Percentiles rank a stretch among this genome's conserved stretches.
Conservation (phyloP, 2,888 invertebrate species). For the Caenorhabditis plicata region DNA sequence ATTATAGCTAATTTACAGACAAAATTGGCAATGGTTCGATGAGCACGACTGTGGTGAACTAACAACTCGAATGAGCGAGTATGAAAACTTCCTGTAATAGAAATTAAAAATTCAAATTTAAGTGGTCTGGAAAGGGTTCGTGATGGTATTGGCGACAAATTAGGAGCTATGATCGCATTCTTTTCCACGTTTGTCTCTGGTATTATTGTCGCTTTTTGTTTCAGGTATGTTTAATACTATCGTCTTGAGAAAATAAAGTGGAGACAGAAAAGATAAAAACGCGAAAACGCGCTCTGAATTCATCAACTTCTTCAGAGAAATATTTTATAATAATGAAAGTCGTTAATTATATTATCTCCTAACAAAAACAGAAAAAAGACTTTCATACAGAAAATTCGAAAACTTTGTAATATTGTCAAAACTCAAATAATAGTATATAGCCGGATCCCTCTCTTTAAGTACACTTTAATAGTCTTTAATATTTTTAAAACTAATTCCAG, state of each 20-base stretch:
- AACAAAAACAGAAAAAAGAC: too few species aligned
- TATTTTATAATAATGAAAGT: too few species aligned
- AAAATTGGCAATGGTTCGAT: constrained; percentile 68
- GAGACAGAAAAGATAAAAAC: too few species aligned
- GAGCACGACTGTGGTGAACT: constrained; percentile 68
- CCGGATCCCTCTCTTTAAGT: too few species aligned
- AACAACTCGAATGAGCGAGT: constrained; percentile 69
- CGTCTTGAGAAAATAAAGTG: too few species aligned
- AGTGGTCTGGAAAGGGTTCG: constrained; percentile 57
- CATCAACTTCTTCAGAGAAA: too few species aligned
- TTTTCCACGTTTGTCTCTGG: constrained; percentile 47
- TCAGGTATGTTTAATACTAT: constrained; percentile 15
- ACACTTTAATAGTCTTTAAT: too few species aligned
- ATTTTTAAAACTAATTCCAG: constrained; percentile 30
- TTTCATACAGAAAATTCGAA: too few species aligned
- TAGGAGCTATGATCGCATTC: constrained; percentile 46
- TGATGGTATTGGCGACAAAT: constrained; percentile 59
- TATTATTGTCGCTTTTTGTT: constrained; percentile 46
- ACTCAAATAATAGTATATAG: too few species aligned
- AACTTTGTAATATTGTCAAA: too few species aligned
- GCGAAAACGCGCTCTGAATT: too few species aligned
- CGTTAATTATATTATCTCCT: too few species aligned
- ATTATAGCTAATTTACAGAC: constrained; percentile 42
- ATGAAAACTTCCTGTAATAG: constrained; percentile 31
- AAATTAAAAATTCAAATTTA: constrained; percentile 1